A percentile compares a stretch with the other conserved stretches of the same genome.
Evolutionary conservation across 2,113 vertebrate genomes (phyloP).

Genomic region (Stegostoma tigrinum): DNA sequence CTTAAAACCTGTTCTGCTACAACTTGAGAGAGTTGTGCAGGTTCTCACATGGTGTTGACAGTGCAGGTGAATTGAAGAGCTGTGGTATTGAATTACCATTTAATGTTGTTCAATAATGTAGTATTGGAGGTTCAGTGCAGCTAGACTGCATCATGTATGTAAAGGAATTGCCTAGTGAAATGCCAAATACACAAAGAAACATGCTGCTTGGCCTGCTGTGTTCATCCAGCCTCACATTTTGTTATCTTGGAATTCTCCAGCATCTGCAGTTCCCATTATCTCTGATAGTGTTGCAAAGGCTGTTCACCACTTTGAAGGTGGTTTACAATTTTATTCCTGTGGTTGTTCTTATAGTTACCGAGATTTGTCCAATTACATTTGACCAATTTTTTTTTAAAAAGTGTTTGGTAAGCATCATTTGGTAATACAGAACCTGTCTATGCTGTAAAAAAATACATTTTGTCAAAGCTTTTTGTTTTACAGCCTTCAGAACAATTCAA

Average conservation of each 20-base stretch:
- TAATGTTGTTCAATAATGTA: background rate
- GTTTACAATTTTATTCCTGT: background rate
- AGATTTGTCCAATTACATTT: background rate
- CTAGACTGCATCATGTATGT: background rate
- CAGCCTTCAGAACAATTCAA: too few relatives aligned
- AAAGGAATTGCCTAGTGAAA: background rate
- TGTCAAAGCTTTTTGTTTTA: too few relatives aligned
- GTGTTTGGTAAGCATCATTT: too few relatives aligned
- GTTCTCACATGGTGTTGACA: background rate
- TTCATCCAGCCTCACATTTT: too few relatives aligned
- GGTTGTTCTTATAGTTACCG: background rate
- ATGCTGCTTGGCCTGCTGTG: too few relatives aligned
- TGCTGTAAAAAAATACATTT: too few relatives aligned
- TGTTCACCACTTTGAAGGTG: background rate
- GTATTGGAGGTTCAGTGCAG: background rate
- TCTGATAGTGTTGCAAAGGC: too few relatives aligned
- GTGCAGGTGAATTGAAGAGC: background rate
- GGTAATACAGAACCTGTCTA: too few relatives aligned
- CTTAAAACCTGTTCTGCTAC: slow-evolving; percentile 4
- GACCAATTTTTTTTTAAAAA: background rate
- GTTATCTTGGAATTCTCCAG: too few relatives aligned
- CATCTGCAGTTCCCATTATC: too few relatives aligned
- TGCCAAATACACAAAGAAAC: background rate
- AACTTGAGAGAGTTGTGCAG: slow-evolving; percentile 10
- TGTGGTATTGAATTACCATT: background rate